Evolutionary conservation across 2,797 vertebrate genomes (phyloP), one percentile per base, ranked within the genome.

Genomic region (Xenopus petersii): DNA sequence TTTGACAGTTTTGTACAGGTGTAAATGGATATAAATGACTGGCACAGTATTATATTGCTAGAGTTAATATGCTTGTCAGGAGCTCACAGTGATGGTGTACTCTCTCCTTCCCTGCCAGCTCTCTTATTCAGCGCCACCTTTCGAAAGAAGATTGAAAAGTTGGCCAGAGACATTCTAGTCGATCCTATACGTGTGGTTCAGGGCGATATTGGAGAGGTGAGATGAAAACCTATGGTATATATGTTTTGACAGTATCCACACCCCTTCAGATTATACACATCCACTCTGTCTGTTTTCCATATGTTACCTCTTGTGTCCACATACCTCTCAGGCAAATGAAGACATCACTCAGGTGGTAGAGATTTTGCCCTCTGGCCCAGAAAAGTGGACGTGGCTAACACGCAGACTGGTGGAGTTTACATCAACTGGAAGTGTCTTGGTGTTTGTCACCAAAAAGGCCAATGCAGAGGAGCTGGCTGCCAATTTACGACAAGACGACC

Each of bases 151-250:
- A 99, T 99, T 0, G 98, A 99, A 88, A 95, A 94, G 54, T 81
- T 99, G 82, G 98, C 98, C 30, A 92, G 97, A 83, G 98, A 99
- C 81, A 98, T 99, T 83, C 84, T 99, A 81, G 88, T 94, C 0
- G 97, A 99, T 84, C 97, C 98, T 0, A 98, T 99, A 73, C 95
- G 97, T 51, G 97, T 99, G 55, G 98, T 99, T 73, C 98, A 99
- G 79, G 98, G 97, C 81, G 98, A 99, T 88, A 97, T 99, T 12
- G 98, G 98, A 88, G 97, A 99, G 95, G 97, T 99, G 87, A 78
- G 66, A 15, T 12, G 36, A 42, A 5, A 42, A 42, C 36, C 26
- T 30, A 30, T 30, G 26, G 26, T 30, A 30, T 30, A 30, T 2
- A 30, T 30, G 2, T 6, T 42, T 42, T 42, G 4, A 42, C 8